Conservation (phyloP, 2,888 invertebrate genomes). For the Eristalis pertinax region DNA sequence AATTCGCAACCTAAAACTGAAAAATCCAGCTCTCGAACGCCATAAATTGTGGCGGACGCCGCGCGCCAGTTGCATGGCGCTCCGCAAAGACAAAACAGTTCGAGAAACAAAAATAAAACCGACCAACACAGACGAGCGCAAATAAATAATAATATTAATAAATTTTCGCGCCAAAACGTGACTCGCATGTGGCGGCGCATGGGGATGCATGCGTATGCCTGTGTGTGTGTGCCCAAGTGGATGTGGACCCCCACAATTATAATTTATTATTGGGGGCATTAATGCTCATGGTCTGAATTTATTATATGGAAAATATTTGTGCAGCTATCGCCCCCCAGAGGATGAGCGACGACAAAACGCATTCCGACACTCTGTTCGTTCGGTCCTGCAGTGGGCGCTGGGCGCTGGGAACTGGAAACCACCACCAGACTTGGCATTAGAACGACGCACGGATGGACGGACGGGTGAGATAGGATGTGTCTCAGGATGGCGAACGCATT, state of each 20-base stretch:
- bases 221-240: background rate
- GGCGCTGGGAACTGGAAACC: background rate
- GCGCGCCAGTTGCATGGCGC: conserved; percentile 20
- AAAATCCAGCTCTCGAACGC: conserved; percentile 48
- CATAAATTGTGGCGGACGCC: conserved; percentile 54
- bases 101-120: conserved; percentile 20
- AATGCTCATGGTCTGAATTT: conserved; percentile 71
- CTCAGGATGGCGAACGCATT: background rate
- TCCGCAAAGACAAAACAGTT: conserved; percentile 68
- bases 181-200: conserved; percentile 61
- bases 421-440: conserved; percentile 37
- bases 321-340: conserved; percentile 46
- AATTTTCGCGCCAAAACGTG: conserved; percentile 72
- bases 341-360: conserved; percentile 64
- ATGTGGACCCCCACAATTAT: conserved; percentile 64
- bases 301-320: conserved; percentile 65
- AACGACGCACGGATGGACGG: background rate
- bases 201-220: conserved; percentile 4
- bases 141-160: conserved; percentile 72
- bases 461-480: background rate
- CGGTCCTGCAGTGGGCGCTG: conserved; percentile 5
- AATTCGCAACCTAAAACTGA: conserved; percentile 65
- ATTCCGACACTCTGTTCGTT: conserved; percentile 40
- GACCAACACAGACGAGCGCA: conserved; percentile 51
- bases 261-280: conserved; percentile 70